Evolutionary conservation across 2,113 vertebrate species (phyloP).

Genomic region (Dipodomys stephensi): DNA sequence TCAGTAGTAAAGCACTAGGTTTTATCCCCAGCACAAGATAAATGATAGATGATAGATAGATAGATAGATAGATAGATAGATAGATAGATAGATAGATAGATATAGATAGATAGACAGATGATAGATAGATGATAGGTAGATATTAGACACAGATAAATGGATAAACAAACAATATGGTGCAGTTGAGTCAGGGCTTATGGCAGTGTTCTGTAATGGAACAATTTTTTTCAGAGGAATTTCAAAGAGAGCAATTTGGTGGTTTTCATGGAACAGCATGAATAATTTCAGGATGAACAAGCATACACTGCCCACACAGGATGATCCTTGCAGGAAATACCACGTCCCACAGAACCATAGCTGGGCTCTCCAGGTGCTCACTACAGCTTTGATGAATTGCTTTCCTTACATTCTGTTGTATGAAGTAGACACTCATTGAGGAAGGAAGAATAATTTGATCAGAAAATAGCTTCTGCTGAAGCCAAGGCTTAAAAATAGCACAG

Average conservation of each 20-base stretch:
- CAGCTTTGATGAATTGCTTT: slow-evolving; percentile 61
- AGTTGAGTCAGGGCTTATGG: slow-evolving; percentile 43
- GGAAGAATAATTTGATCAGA: slow-evolving; percentile 55
- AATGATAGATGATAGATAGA: no score
- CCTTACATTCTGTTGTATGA: slow-evolving; percentile 55
- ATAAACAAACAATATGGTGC: neutral
- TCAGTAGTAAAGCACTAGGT: no score
- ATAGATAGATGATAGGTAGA: no score
- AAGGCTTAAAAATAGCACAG: slow-evolving; percentile 60
- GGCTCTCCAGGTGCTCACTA: neutral
- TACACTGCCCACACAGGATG: slow-evolving; percentile 23
- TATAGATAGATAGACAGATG: no score
- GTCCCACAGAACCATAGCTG: neutral
- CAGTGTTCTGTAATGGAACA: slow-evolving; percentile 76
- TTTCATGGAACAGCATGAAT: slow-evolving; percentile 76
- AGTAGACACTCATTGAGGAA: slow-evolving; percentile 36
- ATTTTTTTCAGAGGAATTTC: slow-evolving; percentile 65
- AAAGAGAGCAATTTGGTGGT: slow-evolving; percentile 71
- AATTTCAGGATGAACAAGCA: slow-evolving; percentile 66
- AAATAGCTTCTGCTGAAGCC: slow-evolving; percentile 58
- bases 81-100: no score
- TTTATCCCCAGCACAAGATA: no score
- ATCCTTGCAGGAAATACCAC: slow-evolving; percentile 50
- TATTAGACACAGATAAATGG: no score
- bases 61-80: no score